Evolutionary conservation across 2,888 invertebrate genomes (phyloP), one percentile per base, ranked within the genome.

Genomic region (Xestoiulus laeticollis): DNA sequence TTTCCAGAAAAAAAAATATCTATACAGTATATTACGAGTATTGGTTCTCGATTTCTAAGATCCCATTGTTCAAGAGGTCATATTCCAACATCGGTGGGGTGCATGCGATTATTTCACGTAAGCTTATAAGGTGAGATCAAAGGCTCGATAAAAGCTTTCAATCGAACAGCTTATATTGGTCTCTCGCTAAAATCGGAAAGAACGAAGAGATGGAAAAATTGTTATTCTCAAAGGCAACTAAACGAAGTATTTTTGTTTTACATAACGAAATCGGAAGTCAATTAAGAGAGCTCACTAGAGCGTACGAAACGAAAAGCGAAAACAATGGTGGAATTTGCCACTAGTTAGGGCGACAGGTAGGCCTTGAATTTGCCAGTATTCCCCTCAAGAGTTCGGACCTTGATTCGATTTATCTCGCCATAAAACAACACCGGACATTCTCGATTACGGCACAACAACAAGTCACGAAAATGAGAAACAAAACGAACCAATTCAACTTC

Each of bases 401-500:
- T 1, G 14, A 14, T 30, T 12, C 30, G 14, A 26, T 30, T 26
- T 2, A 26, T 6, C 2, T 12, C 14, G 78, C 14, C 78, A 30
- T 12, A 48, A 19, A 30, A 26, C 30, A 14, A 78, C 30, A 78
- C 10, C 1, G 5, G 14, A 30, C 78, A 5, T 22, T 8, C 1
- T 12, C 78, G 14, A 78, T 78, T 78, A 12, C 78, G 12, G 14
- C 26, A 30, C 78, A 78, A 14, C 78, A 78, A 12, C 14, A 30
- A 14, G 14, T 78, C 26, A 22, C 78, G 30, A 14, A 22, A 78
- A 78, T 3, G 48, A 38, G 19, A 33, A 22, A 22, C n/a, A 85
- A 14, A 43, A 87, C 85, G 1, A 85, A 87, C 88, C 85, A 87
- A 85, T 85, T 85, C 85, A 48, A 87, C 88, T 85, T 87, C 88